Conservation (phyloP, 2,888 invertebrate species). For the Phaedon cochleariae region DNA sequence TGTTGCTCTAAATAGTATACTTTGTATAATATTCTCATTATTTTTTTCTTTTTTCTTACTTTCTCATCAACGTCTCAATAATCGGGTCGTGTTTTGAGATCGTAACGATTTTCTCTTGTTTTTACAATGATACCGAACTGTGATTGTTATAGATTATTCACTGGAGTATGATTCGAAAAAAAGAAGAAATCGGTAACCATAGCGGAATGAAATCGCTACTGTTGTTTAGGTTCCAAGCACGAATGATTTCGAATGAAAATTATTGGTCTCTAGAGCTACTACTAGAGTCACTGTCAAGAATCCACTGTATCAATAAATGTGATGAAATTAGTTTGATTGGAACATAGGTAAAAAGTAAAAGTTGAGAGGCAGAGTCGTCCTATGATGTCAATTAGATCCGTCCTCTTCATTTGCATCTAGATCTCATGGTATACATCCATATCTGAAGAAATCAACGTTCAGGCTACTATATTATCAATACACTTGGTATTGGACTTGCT, state of each 20-base stretch:
- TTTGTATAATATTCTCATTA: neutral
- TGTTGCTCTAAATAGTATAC: neutral
- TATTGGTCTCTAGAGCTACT: no score
- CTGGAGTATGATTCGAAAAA: slow-evolving; percentile 12
- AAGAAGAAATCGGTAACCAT: slow-evolving; percentile 1
- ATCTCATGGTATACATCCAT: no score
- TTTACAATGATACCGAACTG: neutral
- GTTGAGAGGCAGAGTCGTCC: no score
- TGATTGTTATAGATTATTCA: neutral
- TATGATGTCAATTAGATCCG: no score
- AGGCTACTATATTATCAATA: no score
- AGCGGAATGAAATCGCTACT: neutral
- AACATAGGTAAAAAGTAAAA: no score
- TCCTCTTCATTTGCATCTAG: no score
- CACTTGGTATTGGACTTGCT: no score
- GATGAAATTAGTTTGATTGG: no score
- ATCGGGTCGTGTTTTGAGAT: slow-evolving; percentile 6
- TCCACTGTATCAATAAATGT: no score
- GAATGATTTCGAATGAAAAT: neutral
- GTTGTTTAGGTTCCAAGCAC: neutral
- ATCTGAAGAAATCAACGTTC: no score
- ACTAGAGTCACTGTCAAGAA: no score
- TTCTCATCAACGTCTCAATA: slow-evolving; percentile 9
- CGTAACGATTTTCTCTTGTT: slow-evolving; percentile 18
- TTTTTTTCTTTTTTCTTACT: slow-evolving; percentile 13